Conservation (phyloP, 2,113 vertebrate species). For the Passer montanus region DNA sequence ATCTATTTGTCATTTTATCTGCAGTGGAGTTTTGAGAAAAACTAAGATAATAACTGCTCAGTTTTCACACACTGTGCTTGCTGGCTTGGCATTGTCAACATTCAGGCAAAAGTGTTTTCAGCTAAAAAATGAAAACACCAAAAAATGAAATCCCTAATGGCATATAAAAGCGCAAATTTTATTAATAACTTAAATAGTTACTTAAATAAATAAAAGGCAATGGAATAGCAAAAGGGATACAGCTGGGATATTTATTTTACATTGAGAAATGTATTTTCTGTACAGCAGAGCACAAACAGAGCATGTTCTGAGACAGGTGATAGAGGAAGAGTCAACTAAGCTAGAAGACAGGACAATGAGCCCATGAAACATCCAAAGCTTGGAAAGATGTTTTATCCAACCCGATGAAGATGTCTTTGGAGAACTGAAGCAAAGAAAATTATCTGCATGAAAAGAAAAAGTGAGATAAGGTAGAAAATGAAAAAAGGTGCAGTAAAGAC, state of each 20-base stretch:
- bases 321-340: slow-evolving; percentile 65
- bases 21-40: not conserved
- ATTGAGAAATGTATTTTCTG: slow-evolving; percentile 82
- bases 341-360: slow-evolving; percentile 71
- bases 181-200: slow-evolving; percentile 69
- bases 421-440: slow-evolving; percentile 89
- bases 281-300: slow-evolving; percentile 84
- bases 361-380: slow-evolving; percentile 80
- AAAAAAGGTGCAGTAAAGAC: slow-evolving; percentile 51
- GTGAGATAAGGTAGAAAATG: slow-evolving; percentile 75
- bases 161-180: slow-evolving; percentile 49
- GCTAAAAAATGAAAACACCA: not conserved
- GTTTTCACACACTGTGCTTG: not conserved
- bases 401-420: slow-evolving; percentile 85
- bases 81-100: not conserved
- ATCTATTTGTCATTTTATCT: not conserved
- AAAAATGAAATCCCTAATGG: slow-evolving; percentile 50
- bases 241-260: slow-evolving; percentile 93
- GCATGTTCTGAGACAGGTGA: slow-evolving; percentile 70
- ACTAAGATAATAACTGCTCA: not conserved
- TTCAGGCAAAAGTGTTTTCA: not conserved
- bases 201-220: slow-evolving; percentile 77
- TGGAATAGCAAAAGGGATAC: slow-evolving; percentile 69
- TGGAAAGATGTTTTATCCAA: slow-evolving; percentile 82
- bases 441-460: slow-evolving; percentile 89